Evolutionary conservation across 1,140 invertebrate species (phyloP), one percentile per base, ranked within the genome.

Genomic region (Papilio glaucus): DNA sequence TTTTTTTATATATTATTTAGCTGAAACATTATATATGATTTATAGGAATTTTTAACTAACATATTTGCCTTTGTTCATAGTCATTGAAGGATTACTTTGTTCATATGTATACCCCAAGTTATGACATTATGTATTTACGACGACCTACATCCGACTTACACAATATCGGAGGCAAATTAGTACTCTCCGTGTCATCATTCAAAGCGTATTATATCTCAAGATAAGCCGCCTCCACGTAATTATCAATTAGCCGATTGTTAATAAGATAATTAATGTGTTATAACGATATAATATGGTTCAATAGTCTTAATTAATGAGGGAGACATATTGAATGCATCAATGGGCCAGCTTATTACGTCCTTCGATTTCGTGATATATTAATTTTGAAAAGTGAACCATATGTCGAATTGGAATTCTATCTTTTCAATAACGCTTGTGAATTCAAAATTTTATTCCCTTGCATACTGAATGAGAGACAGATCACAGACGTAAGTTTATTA

Each of bases 201-300:
- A 49, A 69, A 29, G 42, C 67, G 42, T 49, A 69, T 68, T 68
- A 68, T 24, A 42, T 45, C 39, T 39, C 18, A 68, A 68, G 63
- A 68, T 69, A 69, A 69, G 41, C 67, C 45, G 41, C 37, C 42
- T 49, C 9, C 26, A 26, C 67, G n/a, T 69, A 69, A 69, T 69
- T 69, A 69, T 53, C 67, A 69, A 69, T 69, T 69, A 69, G 67
- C 4, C 67, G 42, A 69, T 69, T 69, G 67, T 69, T 69, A 69
- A 69, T 69, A 37, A 69, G 42, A 45, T 67, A 67, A 67, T 69
- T 69, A 69, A 53, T 69, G 42, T 53, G 12, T 67, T 69, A 69
- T 69, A 69, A 69, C 42, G 67, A 69, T 24, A 53, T 69, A 69
- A 69, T 69, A 69, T 29, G 26, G 42, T 53, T 69, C 67, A 49